Percentiles rank a stretch among this genome's conserved stretches.
These are phyloP conservation scores for Scyliorhinus canicula DNA, from an alignment of 2,797 vertebrate species.

Conservation along the genomic window DNA sequence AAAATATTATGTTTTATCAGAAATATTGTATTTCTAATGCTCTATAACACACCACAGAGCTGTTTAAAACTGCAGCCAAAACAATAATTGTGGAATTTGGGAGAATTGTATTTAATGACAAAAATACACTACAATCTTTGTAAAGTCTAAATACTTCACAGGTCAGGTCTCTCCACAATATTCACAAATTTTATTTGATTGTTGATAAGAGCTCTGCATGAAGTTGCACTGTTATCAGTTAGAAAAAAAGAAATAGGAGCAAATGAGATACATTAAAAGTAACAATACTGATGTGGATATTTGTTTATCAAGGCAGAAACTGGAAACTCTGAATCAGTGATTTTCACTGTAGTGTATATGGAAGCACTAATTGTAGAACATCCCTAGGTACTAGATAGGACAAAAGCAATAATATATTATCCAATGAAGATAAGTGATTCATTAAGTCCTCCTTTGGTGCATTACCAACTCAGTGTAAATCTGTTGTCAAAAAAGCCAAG, in stretches of 20 bases:
- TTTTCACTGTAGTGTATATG: constrained; percentile 22
- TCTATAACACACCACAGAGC: neutral
- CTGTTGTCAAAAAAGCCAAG: constrained; percentile 6
- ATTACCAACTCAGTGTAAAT: constrained; percentile 24
- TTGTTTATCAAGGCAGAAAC: constrained; percentile 25
- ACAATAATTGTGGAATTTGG: neutral
- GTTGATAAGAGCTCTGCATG: neutral
- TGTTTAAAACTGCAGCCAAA: neutral
- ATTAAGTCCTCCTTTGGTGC: constrained; percentile 17
- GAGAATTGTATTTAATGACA: neutral
- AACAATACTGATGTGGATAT: constrained; percentile 34
- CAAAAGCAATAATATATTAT: constrained; percentile 24
- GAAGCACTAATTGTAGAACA: neutral
- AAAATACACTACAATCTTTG: neutral
- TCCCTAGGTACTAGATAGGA: neutral
- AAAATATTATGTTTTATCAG: constrained; percentile 18
- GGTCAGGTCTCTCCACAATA: neutral
- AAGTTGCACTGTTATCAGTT: constrained; percentile 4
- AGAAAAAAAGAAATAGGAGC: constrained; percentile 4
- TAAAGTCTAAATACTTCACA: neutral
- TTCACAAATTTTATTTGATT: constrained; percentile 16
- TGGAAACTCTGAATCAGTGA: constrained; percentile 18
- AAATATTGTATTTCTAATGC: constrained; percentile 8
- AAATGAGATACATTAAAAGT: constrained; percentile 13
- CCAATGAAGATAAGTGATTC: constrained; percentile 2